Evolutionary conservation across 2,888 invertebrate genomes (phyloP).

Genomic region (Xylocampa areola): DNA sequence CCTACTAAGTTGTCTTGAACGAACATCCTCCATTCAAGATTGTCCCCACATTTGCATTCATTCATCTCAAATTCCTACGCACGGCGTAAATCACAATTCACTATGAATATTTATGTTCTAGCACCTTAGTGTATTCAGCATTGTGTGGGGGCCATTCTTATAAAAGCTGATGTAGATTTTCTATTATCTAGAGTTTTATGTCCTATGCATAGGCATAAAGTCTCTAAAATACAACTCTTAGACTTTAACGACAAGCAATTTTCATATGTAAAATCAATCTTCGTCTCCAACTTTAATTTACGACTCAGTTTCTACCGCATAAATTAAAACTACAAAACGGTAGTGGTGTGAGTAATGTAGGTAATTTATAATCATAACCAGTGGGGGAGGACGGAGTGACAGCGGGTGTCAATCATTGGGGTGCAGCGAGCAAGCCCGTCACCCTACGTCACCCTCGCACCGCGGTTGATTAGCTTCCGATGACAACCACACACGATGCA

Average conservation of each 20-base stretch:
- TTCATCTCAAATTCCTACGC: conserved; percentile 54
- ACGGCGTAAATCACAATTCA: conserved; percentile 40
- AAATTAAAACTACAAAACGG: conserved; percentile 41
- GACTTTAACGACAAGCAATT: conserved; percentile 2
- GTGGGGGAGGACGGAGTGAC: conserved; percentile 59
- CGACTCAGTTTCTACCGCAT: conserved; percentile 20
- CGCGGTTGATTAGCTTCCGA: conserved; percentile 66
- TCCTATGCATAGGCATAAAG: background rate
- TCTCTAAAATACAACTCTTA: background rate
- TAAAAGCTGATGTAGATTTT: background rate
- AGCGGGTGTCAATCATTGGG: conserved; percentile 68
- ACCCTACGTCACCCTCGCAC: conserved; percentile 40
- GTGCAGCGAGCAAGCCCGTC: conserved; percentile 49
- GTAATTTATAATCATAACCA: conserved; percentile 64
- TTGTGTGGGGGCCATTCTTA: conserved; percentile 35
- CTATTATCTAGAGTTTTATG: conserved; percentile 1
- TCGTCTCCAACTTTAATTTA: conserved; percentile 16
- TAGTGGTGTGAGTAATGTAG: conserved; percentile 46
- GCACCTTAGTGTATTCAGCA: conserved; percentile 32
- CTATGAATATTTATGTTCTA: conserved; percentile 48
- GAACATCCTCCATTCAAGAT: conserved; percentile 48
- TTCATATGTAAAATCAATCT: conserved; percentile 20
- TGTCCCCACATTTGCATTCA: conserved; percentile 55
- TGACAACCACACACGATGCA: conserved; percentile 67
- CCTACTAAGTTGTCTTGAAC: conserved; percentile 13